A percentile compares a stretch with the other conserved stretches of the same genome.
Evolutionary conservation across 2,113 vertebrate genomes (phyloP).

Genomic region (Bucco capensis): DNA sequence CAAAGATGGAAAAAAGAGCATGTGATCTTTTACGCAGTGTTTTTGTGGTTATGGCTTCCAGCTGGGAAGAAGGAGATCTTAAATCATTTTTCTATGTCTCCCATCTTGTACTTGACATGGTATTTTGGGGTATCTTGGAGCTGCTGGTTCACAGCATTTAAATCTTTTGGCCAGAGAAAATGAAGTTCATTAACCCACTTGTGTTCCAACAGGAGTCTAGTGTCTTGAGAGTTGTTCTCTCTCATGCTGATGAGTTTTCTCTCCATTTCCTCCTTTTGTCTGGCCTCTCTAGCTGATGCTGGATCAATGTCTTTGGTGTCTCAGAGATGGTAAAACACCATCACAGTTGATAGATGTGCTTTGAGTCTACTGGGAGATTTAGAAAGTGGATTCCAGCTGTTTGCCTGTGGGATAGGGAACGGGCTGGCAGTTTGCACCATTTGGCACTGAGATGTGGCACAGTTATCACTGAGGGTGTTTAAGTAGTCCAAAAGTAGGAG

Average conservation of each 20-base stretch:
- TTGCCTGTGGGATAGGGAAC: neutral
- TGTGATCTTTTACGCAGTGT: neutral
- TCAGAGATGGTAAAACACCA: neutral
- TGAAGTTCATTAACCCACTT: neutral
- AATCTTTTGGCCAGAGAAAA: neutral
- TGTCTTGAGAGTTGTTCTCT: neutral
- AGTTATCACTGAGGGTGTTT: neutral
- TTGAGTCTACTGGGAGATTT: neutral
- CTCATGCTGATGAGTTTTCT: neutral
- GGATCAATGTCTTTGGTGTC: neutral
- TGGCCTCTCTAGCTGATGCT: neutral
- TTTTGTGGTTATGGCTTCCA: neutral
- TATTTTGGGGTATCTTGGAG: neutral
- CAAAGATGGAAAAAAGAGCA: neutral
- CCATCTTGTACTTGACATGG: neutral
- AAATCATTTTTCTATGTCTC: neutral
- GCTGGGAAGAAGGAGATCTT: neutral
- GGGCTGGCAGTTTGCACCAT: neutral
- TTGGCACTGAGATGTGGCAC: neutral
- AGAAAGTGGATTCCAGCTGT: neutral
- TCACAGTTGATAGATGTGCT: neutral
- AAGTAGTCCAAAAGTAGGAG: neutral
- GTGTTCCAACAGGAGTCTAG: neutral
- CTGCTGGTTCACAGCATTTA: neutral
- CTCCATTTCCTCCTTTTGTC: neutral